Percentiles rank a stretch among this genome's conserved stretches.
Evolutionary conservation across 2,888 invertebrate genomes (phyloP).

Genomic region (Beris chalybata): DNA sequence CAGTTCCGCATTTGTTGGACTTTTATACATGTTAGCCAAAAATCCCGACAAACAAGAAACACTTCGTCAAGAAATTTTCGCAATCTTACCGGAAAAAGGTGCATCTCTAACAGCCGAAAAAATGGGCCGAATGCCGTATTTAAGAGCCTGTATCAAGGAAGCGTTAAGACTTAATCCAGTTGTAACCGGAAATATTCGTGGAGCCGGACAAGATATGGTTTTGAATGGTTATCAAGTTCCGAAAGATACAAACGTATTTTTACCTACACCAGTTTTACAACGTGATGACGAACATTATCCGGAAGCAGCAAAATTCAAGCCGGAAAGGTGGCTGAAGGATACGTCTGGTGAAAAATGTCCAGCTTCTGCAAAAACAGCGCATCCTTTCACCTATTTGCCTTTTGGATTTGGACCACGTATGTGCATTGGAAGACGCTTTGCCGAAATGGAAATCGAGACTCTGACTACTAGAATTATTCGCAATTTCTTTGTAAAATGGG

Average conservation of each 20-base stretch:
- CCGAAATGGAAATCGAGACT: slow-evolving; percentile 70
- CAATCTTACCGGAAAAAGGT: slow-evolving; percentile 47
- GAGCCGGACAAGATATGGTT: slow-evolving; percentile 55
- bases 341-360: no score
- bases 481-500: slow-evolving; percentile 49
- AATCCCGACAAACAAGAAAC: slow-evolving; percentile 61
- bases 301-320: slow-evolving; percentile 64
- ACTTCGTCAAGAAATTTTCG: slow-evolving; percentile 54
- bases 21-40: slow-evolving; percentile 28
- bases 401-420: slow-evolving; percentile 73
- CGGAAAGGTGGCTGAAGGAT: slow-evolving; percentile 67
- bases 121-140: slow-evolving; percentile 54
- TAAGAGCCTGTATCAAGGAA: slow-evolving; percentile 69
- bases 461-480: slow-evolving; percentile 56
- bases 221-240: slow-evolving; percentile 58
- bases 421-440: slow-evolving; percentile 73
- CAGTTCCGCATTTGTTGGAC: slow-evolving; percentile 57
- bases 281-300: slow-evolving; percentile 56
- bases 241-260: slow-evolving; percentile 50
- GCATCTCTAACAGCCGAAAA: slow-evolving; percentile 29
- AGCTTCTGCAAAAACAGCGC: slow-evolving; percentile 16
- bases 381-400: slow-evolving; percentile 58
- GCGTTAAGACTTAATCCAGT: slow-evolving; percentile 60
- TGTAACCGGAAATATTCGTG: slow-evolving; percentile 54
- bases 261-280: slow-evolving; percentile 33